These are phyloP conservation scores for Platichthys flesus DNA, from an alignment of 2,113 vertebrate species.

Conservation along the genomic window DNA sequence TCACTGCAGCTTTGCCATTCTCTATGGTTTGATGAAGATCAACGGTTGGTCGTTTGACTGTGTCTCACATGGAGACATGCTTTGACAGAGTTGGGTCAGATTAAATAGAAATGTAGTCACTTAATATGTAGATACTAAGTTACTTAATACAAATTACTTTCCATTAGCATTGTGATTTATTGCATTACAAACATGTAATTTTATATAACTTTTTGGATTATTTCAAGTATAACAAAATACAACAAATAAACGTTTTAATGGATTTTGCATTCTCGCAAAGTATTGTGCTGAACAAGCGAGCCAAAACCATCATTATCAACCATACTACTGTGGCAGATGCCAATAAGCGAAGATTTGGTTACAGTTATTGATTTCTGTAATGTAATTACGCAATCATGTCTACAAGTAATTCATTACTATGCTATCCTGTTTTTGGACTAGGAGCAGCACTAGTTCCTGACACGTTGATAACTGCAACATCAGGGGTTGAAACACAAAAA, in stretches of 20 bases:
- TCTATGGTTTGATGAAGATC: not conserved
- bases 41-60: not conserved
- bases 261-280: no score
- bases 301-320: not conserved
- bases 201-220: not conserved
- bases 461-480: no score
- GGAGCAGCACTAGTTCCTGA: no score
- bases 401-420: not conserved
- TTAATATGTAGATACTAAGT: no score
- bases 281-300: no score
- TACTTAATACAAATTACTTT: no score
- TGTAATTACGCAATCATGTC: not conserved
- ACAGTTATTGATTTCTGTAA: not conserved
- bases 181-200: not conserved
- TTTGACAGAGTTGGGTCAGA: not conserved
- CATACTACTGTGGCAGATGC: not conserved
- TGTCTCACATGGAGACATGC: not conserved
- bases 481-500: no score
- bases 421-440: no score
- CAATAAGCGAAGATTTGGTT: not conserved
- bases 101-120: no score
- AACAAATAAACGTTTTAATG: no score
- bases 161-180: not conserved
- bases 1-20: conserved; percentile 13
- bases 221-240: not conserved